Percentiles rank a stretch among this genome's conserved stretches.
These are phyloP conservation scores for Melieria picta DNA, from an alignment of 2,888 invertebrate species.

Conservation along the genomic window DNA sequence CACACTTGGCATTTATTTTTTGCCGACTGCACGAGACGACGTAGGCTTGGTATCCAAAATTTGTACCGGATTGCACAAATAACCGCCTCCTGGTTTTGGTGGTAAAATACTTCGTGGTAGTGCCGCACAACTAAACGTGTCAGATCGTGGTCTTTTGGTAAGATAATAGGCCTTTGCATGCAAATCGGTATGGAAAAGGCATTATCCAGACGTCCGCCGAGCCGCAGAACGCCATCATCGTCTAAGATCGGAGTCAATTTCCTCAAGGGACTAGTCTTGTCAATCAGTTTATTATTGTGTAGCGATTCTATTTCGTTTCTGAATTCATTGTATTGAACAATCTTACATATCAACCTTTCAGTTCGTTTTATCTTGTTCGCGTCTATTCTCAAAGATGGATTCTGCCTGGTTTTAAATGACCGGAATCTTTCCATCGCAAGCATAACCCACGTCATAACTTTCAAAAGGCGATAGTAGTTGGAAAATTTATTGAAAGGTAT, in stretches of 20 bases:
- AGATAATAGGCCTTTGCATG: conserved; percentile 5
- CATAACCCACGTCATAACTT: conserved; percentile 6
- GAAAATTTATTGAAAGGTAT: background rate
- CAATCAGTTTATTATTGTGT: background rate
- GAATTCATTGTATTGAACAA: conserved; percentile 3
- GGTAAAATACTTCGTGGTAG: conserved; percentile 23
- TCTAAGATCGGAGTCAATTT: background rate
- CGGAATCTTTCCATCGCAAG: conserved; percentile 4
- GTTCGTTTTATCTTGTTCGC: background rate
- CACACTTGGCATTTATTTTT: conserved; percentile 24
- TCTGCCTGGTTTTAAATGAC: background rate
- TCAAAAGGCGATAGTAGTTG: background rate
- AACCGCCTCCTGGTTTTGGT: conserved; percentile 31
- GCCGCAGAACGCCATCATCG: background rate
- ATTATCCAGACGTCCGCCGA: conserved; percentile 2
- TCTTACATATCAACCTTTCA: conserved; percentile 1
- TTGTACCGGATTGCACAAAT: conserved; percentile 34
- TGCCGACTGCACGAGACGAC: conserved; percentile 23
- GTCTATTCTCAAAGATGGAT: background rate
- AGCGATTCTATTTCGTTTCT: background rate
- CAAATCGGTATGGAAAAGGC: conserved; percentile 30
- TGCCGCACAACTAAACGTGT: conserved; percentile 11
- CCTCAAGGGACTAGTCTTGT: background rate
- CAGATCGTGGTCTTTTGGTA: background rate
- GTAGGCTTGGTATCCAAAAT: conserved; percentile 34